Base-by-base conservation (phyloP, 2,888 invertebrate species). In the Onchidella celtica region DNA sequence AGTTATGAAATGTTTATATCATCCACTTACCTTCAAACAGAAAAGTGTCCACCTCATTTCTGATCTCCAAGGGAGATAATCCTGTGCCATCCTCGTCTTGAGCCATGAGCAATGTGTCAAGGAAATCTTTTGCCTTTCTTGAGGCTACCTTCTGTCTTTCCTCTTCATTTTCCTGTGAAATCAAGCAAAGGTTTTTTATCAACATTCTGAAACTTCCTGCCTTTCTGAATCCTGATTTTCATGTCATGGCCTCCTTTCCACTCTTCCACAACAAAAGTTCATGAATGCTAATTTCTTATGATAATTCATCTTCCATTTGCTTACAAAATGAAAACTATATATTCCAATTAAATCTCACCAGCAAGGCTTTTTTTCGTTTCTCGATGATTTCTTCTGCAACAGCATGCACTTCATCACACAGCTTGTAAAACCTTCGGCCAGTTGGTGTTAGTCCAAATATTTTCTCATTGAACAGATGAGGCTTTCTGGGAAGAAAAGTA, bases 21-120 rank as follows among this genome's bases (percentile, higher is more conserved):
- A n/a, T n/a, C n/a, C n/a, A n/a, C n/a, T 27, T 14, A 89, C 89
- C 89, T 85, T 82, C 89, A 86, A 89, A 88, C 72, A 89, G 75
- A 70, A 89, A 87, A 2, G 90, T 91, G 75, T 91, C 89, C 0
- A 89, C 90, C 79, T 91, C 91, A 77, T 88, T 86, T 70, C 87
- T 72, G 40, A 91, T 90, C 36, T 91, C 90, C 4, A 82, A 24
- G 14, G 88, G 87, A 14, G 89, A 84, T 83, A 91, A 69, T 17
- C 90, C 90, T 24, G 78, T 66, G 17, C 90, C 90, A 81, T 88
- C 82, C 34, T 87, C 87, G 77, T 90, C 90, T 36, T 73, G 82
- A 3, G 90, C 90, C 11, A 86, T 86, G 3, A 90, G 76, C 55
- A 90, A 69, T 9, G 88, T 89, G 78, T 90, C 89, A 68, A 90